Conservation (phyloP, 2,113 vertebrate genomes). For the Forbesichthys agassizii region DNA sequence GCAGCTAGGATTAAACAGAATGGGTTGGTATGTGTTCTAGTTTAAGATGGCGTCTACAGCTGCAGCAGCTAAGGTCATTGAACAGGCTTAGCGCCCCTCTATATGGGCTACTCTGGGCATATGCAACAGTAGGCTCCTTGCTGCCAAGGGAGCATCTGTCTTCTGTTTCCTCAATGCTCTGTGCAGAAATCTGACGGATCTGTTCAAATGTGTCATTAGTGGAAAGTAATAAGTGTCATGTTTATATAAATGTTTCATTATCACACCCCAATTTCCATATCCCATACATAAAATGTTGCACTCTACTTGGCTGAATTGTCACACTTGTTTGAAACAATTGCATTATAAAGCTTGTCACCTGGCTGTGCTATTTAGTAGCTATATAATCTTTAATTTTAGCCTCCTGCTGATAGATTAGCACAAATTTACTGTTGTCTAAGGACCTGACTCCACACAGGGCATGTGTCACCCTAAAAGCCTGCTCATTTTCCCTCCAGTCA, state of each 20-base stretch:
- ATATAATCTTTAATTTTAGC: neutral
- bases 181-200: neutral
- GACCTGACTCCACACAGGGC: slow-evolving; percentile 6
- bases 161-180: slow-evolving; percentile 7
- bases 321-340: neutral
- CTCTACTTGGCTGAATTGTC: neutral
- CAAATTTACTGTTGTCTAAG: neutral
- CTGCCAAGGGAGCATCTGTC: slow-evolving; percentile 3
- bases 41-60: slow-evolving; percentile 25
- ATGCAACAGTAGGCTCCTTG: slow-evolving; percentile 4
- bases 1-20: too few relatives aligned
- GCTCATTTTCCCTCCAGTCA: slow-evolving; percentile 6
- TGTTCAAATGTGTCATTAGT: too few relatives aligned
- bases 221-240: too few relatives aligned
- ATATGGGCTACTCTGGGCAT: slow-evolving; percentile 29
- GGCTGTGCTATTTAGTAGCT: neutral
- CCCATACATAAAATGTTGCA: too few relatives aligned
- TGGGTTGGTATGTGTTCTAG: neutral
- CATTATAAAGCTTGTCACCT: neutral
- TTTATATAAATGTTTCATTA: too few relatives aligned
- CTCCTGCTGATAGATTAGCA: neutral
- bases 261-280: too few relatives aligned
- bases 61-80: slow-evolving; percentile 10
- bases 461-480: neutral
- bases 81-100: slow-evolving; percentile 42